These are phyloP conservation scores for Narcine bancroftii DNA, from an alignment of 2,113 vertebrate genomes.

Conservation along the genomic window DNA sequence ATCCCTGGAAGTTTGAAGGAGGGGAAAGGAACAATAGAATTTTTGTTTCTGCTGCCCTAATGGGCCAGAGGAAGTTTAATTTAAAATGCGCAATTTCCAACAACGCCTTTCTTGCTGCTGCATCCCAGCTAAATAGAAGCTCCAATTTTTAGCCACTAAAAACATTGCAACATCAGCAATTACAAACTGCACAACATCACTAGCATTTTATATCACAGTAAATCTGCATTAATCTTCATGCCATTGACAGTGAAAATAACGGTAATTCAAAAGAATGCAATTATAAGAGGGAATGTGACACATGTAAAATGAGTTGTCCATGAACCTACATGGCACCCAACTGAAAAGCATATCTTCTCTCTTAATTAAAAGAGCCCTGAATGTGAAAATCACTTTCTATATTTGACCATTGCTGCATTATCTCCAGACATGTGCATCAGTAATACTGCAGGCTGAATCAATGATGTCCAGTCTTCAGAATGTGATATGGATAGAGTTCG, in stretches of 20 bases:
- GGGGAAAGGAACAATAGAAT: conserved; percentile 42
- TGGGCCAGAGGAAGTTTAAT: conserved; percentile 48
- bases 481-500: background rate
- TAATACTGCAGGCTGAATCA: background rate
- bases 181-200: conserved; percentile 46
- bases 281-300: conserved; percentile 32
- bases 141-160: conserved; percentile 32
- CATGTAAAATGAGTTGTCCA: conserved; percentile 30
- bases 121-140: conserved; percentile 43
- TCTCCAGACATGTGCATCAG: background rate
- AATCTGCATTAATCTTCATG: conserved; percentile 49
- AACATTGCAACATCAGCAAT: conserved; percentile 49
- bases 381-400: conserved; percentile 21
- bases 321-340: background rate
- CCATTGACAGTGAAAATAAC: conserved; percentile 44
- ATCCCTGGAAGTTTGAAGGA: conserved; percentile 20
- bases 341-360: conserved; percentile 3
- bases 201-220: conserved; percentile 50
- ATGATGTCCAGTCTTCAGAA: background rate
- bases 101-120: conserved; percentile 46
- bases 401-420: background rate
- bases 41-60: conserved; percentile 47
- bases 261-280: conserved; percentile 35
- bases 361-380: background rate
- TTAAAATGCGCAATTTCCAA: conserved; percentile 52